Evolutionary conservation across 2,888 invertebrate species (phyloP), one percentile per base, ranked within the genome.

Genomic region (Dermolepida albohirtum): DNA sequence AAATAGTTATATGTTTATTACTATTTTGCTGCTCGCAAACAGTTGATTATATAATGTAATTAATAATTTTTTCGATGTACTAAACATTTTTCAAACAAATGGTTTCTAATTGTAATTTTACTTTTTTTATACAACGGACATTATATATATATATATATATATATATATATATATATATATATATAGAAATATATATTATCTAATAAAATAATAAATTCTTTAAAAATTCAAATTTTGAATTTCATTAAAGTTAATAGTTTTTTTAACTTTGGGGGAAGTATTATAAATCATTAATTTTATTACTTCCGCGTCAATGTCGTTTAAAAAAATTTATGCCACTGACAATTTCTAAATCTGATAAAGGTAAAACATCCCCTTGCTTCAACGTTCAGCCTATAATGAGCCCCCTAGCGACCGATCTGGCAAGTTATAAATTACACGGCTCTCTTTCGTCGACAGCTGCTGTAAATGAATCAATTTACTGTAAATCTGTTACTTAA

Each of bases 401-500:
- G 74, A 76, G 76, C 72, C 75, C 76, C 75, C 74, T 63, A 74
- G 74, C 74, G 75, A 71, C 74, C 74, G 74, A 76, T 76, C 72
- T 72, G 71, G 70, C 69, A 66, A 70, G 74, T 75, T 75, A 76
- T 76, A 74, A 75, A 77, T 76, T 76, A 75, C 73, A 64, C 66
- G 64, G 70, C 68, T 70, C 72, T 59, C 71, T 70, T 71, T 72
- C 72, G 74, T 69, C 73, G 73, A 73, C 76, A 76, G 75, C 75
- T 76, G 76, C 71, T 75, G 69, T 69, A 74, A 76, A 76, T 75
- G 76, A 76, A 76, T 76, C 76, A 75, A 74, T 74, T 74, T 74
- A 73, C 71, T 72, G 68, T 70, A 71, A 69, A 72, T 72, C 71
- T 69, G 71, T 70, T 69, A 71, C 66, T 64, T 64, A 68, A 68